Evolutionary conservation across 2,888 invertebrate species (phyloP).

Genomic region (Nesidiocoris tenuis): DNA sequence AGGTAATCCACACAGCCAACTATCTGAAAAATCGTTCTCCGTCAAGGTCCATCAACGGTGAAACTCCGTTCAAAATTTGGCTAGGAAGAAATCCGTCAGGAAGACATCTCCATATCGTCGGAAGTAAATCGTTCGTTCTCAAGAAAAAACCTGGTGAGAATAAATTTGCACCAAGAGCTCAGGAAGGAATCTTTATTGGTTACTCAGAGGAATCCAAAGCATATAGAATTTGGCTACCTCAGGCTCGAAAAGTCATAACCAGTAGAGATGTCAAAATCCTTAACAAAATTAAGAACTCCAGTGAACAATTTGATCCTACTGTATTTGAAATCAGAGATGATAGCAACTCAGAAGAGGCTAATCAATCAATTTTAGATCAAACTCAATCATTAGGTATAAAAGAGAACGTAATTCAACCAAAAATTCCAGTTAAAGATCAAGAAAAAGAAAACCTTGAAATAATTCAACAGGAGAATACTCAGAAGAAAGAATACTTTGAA

Average conservation of each 20-base stretch:
- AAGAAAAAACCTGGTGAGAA: slow-evolving; percentile 18
- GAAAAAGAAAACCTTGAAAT: too few species aligned
- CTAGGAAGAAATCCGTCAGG: slow-evolving; percentile 14
- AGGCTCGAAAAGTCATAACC: slow-evolving; percentile 10
- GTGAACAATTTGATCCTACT: too few species aligned
- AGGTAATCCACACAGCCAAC: slow-evolving; percentile 31
- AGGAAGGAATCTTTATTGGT: slow-evolving; percentile 29
- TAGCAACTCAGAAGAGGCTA: neutral
- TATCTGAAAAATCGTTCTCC: slow-evolving; percentile 27
- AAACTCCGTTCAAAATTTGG: slow-evolving; percentile 26
- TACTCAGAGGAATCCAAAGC: slow-evolving; percentile 29
- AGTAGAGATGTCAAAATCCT: slow-evolving; percentile 34
- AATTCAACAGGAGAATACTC: too few species aligned
- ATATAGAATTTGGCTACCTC: slow-evolving; percentile 18
- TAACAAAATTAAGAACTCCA: too few species aligned
- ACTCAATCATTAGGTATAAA: too few species aligned
- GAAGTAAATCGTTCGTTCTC: slow-evolving; percentile 23
- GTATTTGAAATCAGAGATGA: neutral
- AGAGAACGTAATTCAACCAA: too few species aligned
- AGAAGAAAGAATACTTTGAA: neutral
- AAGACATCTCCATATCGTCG: slow-evolving; percentile 19
- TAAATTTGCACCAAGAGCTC: slow-evolving; percentile 24
- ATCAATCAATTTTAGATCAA: too few species aligned
- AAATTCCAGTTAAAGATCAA: too few species aligned
- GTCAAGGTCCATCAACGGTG: slow-evolving; percentile 10